A percentile compares a stretch with the other conserved stretches of the same genome.
These are phyloP conservation scores for Leuciscus waleckii DNA, from an alignment of 2,797 vertebrate species.

Conservation along the genomic window DNA sequence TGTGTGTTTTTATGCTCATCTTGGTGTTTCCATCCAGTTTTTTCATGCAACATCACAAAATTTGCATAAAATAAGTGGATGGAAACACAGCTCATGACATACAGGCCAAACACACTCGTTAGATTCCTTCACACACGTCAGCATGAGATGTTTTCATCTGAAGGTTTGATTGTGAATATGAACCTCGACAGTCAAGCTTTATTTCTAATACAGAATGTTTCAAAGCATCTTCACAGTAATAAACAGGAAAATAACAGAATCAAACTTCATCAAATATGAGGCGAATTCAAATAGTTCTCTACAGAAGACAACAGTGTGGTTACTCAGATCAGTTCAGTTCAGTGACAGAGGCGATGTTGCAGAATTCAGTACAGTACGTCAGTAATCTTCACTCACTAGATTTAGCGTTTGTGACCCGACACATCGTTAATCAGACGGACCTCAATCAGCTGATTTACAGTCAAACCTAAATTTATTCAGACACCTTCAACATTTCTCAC, in stretches of 20 bases:
- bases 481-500: too few relatives aligned
- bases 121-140: not conserved
- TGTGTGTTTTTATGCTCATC: not conserved
- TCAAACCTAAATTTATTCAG: too few relatives aligned
- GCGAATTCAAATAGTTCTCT: too few relatives aligned
- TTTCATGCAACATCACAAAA: not conserved
- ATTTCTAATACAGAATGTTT: not conserved
- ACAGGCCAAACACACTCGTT: not conserved
- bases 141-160: not conserved
- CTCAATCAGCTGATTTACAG: not conserved
- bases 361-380: not conserved
- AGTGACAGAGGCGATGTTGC: not conserved
- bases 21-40: not conserved
- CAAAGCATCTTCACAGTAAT: not conserved
- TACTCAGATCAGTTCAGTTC: not conserved
- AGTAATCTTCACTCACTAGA: constrained; percentile 15
- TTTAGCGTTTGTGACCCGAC: not conserved
- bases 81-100: not conserved
- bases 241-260: not conserved
- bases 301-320: not conserved
- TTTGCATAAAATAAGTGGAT: not conserved
- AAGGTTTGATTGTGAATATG: not conserved
- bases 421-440: not conserved
- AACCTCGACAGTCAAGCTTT: not conserved
- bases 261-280: not conserved